A percentile compares a stretch with the other conserved stretches of the same genome.
Conservation (phyloP, 2,113 vertebrate species). For the Calidris pugnax region DNA sequence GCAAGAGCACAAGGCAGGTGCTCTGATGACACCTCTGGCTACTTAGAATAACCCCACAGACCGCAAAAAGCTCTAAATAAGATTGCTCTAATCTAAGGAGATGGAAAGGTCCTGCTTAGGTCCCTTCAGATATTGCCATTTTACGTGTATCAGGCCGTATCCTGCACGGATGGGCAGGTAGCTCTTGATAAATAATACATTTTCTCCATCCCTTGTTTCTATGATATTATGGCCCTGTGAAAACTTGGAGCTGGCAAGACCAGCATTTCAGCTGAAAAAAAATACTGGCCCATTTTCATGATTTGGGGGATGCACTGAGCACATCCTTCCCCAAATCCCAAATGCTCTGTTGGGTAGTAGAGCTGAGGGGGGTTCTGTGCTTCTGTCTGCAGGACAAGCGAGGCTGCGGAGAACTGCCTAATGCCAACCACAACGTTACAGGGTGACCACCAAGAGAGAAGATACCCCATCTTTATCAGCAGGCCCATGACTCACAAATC, state of each 20-base stretch:
- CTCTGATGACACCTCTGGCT: background rate
- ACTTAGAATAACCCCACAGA: background rate
- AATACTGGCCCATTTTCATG: background rate
- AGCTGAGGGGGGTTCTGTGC: background rate
- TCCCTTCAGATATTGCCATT: background rate
- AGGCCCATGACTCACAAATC: background rate
- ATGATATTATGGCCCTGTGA: background rate
- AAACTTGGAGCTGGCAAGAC: background rate
- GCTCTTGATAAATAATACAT: background rate
- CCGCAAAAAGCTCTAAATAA: background rate
- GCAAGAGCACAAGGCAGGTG: background rate
- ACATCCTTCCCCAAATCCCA: background rate
- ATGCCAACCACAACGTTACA: background rate
- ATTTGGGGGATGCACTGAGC: background rate
- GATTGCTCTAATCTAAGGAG: background rate
- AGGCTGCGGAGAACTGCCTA: background rate
- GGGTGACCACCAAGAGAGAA: background rate
- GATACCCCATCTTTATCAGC: background rate
- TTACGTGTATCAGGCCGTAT: rapidly evolving
- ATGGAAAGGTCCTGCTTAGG: background rate
- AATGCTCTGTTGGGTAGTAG: background rate
- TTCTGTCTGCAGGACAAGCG: background rate
- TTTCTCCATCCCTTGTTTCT: background rate
- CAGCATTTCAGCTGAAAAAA: background rate
- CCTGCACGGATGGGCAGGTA: background rate